Conservation (phyloP, 2,888 invertebrate species). For the Tuberolachnus salignus region DNA sequence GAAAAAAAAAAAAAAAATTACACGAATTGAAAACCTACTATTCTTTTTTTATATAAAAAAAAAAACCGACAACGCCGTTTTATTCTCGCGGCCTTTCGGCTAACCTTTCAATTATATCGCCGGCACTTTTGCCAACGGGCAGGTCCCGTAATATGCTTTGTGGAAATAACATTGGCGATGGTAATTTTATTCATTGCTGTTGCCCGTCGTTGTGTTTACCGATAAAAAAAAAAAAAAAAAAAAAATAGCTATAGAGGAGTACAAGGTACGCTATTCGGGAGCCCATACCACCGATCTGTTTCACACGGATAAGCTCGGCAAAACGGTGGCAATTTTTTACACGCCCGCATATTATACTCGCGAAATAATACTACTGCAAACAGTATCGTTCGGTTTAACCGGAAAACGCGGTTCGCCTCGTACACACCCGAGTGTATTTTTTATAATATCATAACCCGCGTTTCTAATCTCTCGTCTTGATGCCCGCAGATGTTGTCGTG, state of each 20-base stretch:
- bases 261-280: too few relatives aligned
- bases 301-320: slow-evolving; percentile 27
- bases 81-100: not conserved
- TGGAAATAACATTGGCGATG: slow-evolving; percentile 37
- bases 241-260: too few relatives aligned
- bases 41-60: too few relatives aligned
- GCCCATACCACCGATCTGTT: not conserved
- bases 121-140: not conserved
- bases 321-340: not conserved
- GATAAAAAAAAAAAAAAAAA: slow-evolving; percentile 4
- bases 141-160: not conserved
- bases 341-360: not conserved
- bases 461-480: slow-evolving; percentile 12
- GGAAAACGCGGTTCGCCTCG: not conserved
- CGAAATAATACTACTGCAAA: slow-evolving; percentile 2
- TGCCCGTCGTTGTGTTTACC: slow-evolving; percentile 13
- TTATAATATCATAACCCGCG: not conserved
- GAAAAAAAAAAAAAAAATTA: too few relatives aligned
- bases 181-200: slow-evolving; percentile 50
- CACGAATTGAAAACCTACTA: too few relatives aligned
- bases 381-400: not conserved
- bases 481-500: too few relatives aligned
- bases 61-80: not conserved
- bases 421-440: not conserved
- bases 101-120: slow-evolving; percentile 25